Evolutionary conservation across 2,888 invertebrate genomes (phyloP).

Genomic region (Acheta domesticus): DNA sequence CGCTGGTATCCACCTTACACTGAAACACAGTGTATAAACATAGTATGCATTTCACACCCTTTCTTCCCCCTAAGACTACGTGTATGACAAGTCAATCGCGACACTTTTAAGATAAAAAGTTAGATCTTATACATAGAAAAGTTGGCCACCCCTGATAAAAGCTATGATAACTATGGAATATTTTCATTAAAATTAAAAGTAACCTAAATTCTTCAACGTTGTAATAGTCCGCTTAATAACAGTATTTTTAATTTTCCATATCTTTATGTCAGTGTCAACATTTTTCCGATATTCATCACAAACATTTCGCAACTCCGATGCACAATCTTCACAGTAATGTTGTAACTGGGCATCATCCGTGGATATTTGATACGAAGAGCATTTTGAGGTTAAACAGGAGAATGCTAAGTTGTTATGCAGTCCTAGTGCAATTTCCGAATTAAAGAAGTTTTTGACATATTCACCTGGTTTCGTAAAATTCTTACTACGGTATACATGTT

Average conservation of each 20-base stretch:
- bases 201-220: too few relatives aligned
- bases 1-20: too few relatives aligned
- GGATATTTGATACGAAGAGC: background rate
- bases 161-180: too few relatives aligned
- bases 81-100: too few relatives aligned
- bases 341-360: background rate
- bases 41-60: too few relatives aligned
- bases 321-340: background rate
- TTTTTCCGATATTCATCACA: background rate
- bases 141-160: too few relatives aligned
- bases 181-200: too few relatives aligned
- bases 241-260: constrained; percentile 18
- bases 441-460: constrained; percentile 19
- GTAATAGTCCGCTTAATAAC: background rate
- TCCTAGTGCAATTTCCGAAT: background rate
- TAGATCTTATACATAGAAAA: too few relatives aligned
- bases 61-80: too few relatives aligned
- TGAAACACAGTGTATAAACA: too few relatives aligned
- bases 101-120: too few relatives aligned
- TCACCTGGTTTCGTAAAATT: constrained; percentile 3
- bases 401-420: background rate
- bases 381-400: background rate
- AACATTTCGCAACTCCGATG: background rate
- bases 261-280: background rate
- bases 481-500: constrained; percentile 19